These are phyloP conservation scores for Oscheius onirici DNA, from an alignment of 2,888 invertebrate species.

Conservation along the genomic window DNA sequence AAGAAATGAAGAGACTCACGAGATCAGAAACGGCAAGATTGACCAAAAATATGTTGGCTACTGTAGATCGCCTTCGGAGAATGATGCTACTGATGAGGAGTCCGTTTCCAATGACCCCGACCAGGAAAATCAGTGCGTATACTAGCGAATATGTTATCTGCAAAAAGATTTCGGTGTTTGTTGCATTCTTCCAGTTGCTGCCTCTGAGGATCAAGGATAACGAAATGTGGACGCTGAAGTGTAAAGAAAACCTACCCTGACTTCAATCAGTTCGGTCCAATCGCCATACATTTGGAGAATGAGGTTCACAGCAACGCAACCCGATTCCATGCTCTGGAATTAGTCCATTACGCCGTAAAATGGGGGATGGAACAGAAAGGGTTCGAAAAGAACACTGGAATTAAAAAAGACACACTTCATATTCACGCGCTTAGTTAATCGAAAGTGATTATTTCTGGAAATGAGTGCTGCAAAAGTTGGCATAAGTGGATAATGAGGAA, in stretches of 20 bases:
- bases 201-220: constrained; percentile 7
- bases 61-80: constrained; percentile 61
- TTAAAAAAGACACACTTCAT: no score
- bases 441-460: no score
- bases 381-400: no score
- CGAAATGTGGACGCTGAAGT: not conserved
- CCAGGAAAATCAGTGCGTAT: constrained; percentile 66
- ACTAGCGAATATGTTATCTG: constrained; percentile 64
- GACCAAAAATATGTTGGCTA: constrained; percentile 88
- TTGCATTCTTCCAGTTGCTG: not conserved
- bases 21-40: constrained; percentile 94
- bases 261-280: constrained; percentile 64
- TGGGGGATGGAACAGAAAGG: not conserved
- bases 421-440: no score
- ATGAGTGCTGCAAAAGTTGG: no score
- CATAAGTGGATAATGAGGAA: no score
- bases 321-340: constrained; percentile 20
- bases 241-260: constrained; percentile 48
- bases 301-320: constrained; percentile 64
- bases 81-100: constrained; percentile 62
- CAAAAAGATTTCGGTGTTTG: constrained; percentile 21
- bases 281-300: constrained; percentile 61
- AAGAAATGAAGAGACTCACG: constrained; percentile 40
- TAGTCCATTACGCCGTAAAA: not conserved
- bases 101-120: constrained; percentile 69